Evolutionary conservation across 2,888 invertebrate species (phyloP).

Genomic region (Cremastinae sp.): DNA sequence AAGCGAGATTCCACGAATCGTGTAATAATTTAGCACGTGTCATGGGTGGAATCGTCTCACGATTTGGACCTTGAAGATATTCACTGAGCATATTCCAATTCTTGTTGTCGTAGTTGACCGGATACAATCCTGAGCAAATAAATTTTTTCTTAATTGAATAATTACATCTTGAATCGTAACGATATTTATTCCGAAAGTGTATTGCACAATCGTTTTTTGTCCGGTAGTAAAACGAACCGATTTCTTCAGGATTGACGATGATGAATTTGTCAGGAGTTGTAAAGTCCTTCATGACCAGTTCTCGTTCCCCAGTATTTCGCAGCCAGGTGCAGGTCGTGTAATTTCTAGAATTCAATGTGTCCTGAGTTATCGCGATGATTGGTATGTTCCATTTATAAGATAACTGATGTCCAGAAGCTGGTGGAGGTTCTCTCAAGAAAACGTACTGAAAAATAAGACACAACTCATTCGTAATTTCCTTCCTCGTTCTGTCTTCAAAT

Average conservation of each 20-base stretch:
- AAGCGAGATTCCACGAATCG: slow-evolving; percentile 90
- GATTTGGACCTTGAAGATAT: slow-evolving; percentile 81
- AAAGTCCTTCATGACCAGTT: slow-evolving; percentile 82
- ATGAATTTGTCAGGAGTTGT: slow-evolving; percentile 85
- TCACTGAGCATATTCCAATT: slow-evolving; percentile 89
- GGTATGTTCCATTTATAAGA: slow-evolving; percentile 88
- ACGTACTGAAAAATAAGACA: slow-evolving; percentile 56
- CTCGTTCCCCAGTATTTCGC: no score
- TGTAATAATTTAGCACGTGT: slow-evolving; percentile 89
- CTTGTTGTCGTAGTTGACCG: slow-evolving; percentile 89
- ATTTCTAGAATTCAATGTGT: slow-evolving; percentile 83
- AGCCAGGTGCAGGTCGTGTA: slow-evolving; percentile 85
- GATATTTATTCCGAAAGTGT: no score
- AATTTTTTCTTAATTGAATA: slow-evolving; percentile 52
- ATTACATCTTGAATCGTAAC: not conserved
- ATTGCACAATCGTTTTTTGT: no score
- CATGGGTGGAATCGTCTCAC: slow-evolving; percentile 84
- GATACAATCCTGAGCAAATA: slow-evolving; percentile 85
- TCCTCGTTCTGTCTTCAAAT: not conserved
- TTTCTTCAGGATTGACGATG: slow-evolving; percentile 92
- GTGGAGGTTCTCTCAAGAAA: slow-evolving; percentile 70
- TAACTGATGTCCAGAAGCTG: slow-evolving; percentile 85
- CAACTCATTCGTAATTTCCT: not conserved
- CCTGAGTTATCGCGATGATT: slow-evolving; percentile 83
- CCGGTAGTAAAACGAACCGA: no score